Evolutionary conservation across 2,113 vertebrate species (phyloP).

Genomic region (Porphyrio hochstetteri): DNA sequence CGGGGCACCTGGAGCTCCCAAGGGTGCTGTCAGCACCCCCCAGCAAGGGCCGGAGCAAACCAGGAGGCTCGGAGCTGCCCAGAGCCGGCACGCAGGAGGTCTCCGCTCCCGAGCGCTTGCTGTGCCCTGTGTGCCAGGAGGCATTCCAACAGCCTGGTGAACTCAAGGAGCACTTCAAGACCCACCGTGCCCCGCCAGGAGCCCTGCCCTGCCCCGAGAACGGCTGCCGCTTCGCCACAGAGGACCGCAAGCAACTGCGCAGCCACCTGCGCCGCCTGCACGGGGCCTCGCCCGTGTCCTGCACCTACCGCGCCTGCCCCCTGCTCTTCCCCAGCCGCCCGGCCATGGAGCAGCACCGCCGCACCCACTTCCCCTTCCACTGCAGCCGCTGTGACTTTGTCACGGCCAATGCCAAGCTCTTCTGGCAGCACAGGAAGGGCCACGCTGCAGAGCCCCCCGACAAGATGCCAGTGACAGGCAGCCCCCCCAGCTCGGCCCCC

Average conservation of each 20-base stretch:
- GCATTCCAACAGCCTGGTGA: slow-evolving; percentile 65
- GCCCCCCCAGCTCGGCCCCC: neutral
- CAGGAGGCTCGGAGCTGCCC: accelerated
- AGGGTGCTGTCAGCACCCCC: neutral
- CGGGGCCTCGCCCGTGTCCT: slow-evolving; percentile 65
- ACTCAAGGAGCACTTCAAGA: slow-evolving; percentile 82
- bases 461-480: accelerated
- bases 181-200: slow-evolving; percentile 21
- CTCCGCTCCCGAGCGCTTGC: neutral
- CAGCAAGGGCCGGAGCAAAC: neutral
- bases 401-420: slow-evolving; percentile 76
- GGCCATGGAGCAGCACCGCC: slow-evolving; percentile 81
- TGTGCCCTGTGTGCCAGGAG: slow-evolving; percentile 75
- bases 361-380: slow-evolving; percentile 82
- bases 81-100: neutral
- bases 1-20: slow-evolving; percentile 20
- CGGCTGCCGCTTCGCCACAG: slow-evolving; percentile 71
- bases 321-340: slow-evolving; percentile 73
- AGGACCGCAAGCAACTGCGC: slow-evolving; percentile 73
- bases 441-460: neutral
- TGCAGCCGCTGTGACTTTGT: slow-evolving; percentile 79
- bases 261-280: slow-evolving; percentile 73
- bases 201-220: slow-evolving; percentile 72
- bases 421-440: slow-evolving; percentile 76
- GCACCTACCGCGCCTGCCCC: slow-evolving; percentile 74